phyloP scores from a whole-genome alignment of 2,113 vertebrate species.

The Myodes glareolus region DNA sequence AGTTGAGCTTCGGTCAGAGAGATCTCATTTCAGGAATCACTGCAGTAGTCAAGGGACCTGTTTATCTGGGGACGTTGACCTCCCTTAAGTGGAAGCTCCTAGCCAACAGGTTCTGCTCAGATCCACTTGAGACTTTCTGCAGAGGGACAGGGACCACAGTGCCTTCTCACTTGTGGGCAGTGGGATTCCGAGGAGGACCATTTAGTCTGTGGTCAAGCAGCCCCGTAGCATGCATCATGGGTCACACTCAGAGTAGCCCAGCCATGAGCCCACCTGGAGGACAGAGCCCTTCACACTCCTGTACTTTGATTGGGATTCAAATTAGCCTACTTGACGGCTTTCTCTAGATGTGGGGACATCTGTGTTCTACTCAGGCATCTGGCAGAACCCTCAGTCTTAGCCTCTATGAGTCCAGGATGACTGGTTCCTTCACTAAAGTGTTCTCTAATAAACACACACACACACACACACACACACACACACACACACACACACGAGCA shows the following conservation, averaged over 20 bases:
- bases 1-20: background rate
- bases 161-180: background rate
- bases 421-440: background rate
- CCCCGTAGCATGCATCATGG: background rate
- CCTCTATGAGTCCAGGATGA: background rate
- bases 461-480: background rate
- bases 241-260: background rate
- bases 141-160: background rate
- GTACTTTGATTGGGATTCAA: background rate
- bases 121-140: background rate
- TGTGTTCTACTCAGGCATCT: background rate
- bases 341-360: background rate
- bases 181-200: background rate
- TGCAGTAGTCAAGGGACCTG: background rate
- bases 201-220: background rate
- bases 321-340: background rate
- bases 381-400: background rate
- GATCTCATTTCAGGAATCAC: background rate
- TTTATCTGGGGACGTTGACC: background rate
- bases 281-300: background rate
- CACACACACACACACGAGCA: background rate
- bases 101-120: background rate
- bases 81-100: background rate
- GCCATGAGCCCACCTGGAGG: background rate
- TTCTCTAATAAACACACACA: background rate